Base-by-base conservation (phyloP, 2,797 vertebrate genomes). In the Crax fasciolata region DNA sequence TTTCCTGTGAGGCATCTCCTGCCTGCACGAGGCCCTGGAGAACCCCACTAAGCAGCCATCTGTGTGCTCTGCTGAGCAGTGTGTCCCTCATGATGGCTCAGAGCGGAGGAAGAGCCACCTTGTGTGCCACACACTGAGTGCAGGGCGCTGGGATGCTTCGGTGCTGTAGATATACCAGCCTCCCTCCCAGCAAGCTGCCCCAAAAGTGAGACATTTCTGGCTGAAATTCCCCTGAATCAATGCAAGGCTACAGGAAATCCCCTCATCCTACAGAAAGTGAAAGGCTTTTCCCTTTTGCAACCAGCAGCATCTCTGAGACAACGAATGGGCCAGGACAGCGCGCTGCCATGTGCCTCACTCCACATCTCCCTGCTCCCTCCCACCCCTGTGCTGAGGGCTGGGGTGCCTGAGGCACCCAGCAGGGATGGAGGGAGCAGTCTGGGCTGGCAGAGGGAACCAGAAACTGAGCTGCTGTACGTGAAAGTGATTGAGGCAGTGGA, bases 81-180 rank as follows among this genome's bases (percentile, higher is more conserved):
- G 0, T 5, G 17, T 54, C 13, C 51, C 44, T 46, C 1, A 1
- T 41, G 18, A 55, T 28, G 32, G 75, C 75, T 87, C 2, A 0
- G 61, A 21, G 55, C 1, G 0, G 46, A 80, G 61, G n/a, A 62
- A 52, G 39, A 65, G 71, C 35, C 8, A 2, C 49, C 68, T 76
- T 55, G 49, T 65, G 43, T 62, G 58, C 73, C 35, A 10, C 74
- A 28, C 0, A 1, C 65, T 0, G 2, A 24, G 20, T 2, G 15
- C 10, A 52, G 81, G 49, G 32, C 20, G 30, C 19, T 7, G 3
- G 2, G 13, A 21, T 24, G 49, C 54, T 80, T 67, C 54, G 67
- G 57, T 58, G 65, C 70, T n/a, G 58, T n/a, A 24, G 38, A 55
- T 24, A 91, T 80, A 49, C 5, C n/a, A 15, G 10, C 27, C 49